Evolutionary conservation across 2,113 vertebrate genomes (phyloP).

Genomic region (Nesoenas mayeri): DNA sequence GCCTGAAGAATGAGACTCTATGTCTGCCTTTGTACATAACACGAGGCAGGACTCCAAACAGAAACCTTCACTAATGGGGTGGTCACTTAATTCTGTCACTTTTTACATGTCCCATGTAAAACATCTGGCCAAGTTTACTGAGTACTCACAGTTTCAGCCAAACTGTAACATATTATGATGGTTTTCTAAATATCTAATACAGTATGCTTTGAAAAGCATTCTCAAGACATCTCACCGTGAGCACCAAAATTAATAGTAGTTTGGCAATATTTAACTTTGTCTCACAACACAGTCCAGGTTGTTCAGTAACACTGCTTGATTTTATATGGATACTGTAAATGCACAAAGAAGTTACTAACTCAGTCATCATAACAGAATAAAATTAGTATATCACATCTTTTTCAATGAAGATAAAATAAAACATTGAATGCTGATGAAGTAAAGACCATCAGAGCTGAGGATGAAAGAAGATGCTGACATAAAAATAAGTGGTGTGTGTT

Average conservation of each 20-base stretch:
- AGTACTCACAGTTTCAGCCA: background rate
- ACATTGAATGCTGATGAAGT: background rate
- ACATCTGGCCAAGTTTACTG: background rate
- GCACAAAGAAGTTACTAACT: background rate
- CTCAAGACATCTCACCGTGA: background rate
- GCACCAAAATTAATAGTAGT: background rate
- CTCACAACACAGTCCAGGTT: background rate
- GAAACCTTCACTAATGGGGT: background rate
- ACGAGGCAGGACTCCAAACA: background rate
- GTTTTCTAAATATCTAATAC: background rate
- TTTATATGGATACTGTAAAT: background rate
- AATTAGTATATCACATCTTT: background rate
- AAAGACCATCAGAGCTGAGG: background rate
- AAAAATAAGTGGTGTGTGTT: background rate
- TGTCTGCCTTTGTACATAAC: background rate
- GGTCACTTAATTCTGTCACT: background rate
- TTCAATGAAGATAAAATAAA: background rate
- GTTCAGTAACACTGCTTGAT: background rate
- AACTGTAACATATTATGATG: background rate
- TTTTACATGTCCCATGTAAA: background rate
- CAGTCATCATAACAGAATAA: background rate
- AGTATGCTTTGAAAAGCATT: background rate
- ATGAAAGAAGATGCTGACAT: background rate
- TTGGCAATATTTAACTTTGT: background rate
- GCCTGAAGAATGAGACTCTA: background rate